Conservation (phyloP, 2,888 invertebrate species). For the Acanthacorydalis orientalis region DNA sequence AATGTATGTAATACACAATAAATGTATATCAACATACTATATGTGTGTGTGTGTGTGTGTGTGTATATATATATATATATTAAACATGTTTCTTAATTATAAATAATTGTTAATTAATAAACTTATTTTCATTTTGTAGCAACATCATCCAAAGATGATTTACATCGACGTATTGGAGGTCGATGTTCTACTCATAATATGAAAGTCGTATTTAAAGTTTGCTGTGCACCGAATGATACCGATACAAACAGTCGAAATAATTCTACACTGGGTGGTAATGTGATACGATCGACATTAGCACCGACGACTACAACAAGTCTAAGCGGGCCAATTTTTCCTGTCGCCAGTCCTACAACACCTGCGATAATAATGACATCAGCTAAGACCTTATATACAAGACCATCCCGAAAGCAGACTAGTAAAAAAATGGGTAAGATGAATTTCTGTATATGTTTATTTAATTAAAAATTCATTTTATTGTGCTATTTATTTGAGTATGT, state of each 20-base stretch:
- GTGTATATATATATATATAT: no score
- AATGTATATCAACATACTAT: no score
- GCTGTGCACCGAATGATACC: slow-evolving; percentile 63
- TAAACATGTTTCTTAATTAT: no score
- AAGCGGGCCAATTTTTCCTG: slow-evolving; percentile 29
- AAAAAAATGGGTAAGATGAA: slow-evolving; percentile 38
- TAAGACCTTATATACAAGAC: slow-evolving; percentile 26
- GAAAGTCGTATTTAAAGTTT: slow-evolving; percentile 88
- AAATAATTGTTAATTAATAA: no score
- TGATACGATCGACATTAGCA: slow-evolving; percentile 17
- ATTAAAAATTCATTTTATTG: background rate
- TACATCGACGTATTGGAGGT: slow-evolving; percentile 77
- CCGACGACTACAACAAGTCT: slow-evolving; percentile 23
- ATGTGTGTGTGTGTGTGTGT: no score
- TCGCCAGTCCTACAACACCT: slow-evolving; percentile 36
- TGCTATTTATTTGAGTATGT: background rate
- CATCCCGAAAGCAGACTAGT: slow-evolving; percentile 42
- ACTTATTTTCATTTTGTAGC: slow-evolving; percentile 32
- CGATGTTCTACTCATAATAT: slow-evolving; percentile 79
- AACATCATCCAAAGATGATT: slow-evolving; percentile 75
- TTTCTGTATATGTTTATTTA: background rate
- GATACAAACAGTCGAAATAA: slow-evolving; percentile 21
- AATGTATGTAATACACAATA: no score
- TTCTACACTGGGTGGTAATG: slow-evolving; percentile 21
- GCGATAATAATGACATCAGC: slow-evolving; percentile 27